A percentile compares a stretch with the other conserved stretches of the same genome.
phyloP scores from a whole-genome alignment of 92 coral and sea anemone species.

The Ricordea florida region DNA sequence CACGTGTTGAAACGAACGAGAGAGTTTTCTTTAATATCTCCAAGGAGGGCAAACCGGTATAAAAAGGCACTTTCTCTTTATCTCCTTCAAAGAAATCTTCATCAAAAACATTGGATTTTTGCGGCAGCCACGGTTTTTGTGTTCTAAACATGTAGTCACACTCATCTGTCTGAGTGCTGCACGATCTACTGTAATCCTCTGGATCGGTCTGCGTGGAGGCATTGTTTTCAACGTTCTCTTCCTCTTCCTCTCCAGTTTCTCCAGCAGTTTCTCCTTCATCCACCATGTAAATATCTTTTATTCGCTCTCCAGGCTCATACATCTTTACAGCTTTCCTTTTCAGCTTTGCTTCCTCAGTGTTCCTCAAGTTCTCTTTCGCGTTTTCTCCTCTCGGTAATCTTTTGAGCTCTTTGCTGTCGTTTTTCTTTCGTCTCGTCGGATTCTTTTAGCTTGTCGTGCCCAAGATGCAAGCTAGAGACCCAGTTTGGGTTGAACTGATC shows the following conservation, averaged over 20 bases:
- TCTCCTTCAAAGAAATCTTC: conserved; percentile 32
- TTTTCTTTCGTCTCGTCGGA: neutral
- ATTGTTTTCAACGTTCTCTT: neutral
- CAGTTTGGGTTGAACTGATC: conserved; percentile 9
- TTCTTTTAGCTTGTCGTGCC: conserved; percentile 15
- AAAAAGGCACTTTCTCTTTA: conserved; percentile 45
- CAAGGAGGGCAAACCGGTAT: conserved; percentile 35
- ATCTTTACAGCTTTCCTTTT: neutral
- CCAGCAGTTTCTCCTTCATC: neutral
- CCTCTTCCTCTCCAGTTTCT: neutral
- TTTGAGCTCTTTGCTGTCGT: conserved; percentile 31
- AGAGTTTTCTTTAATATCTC: conserved; percentile 28
- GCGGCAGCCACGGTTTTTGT: conserved; percentile 6
- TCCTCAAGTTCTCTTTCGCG: conserved; percentile 22
- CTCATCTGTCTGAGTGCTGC: conserved; percentile 29
- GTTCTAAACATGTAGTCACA: conserved; percentile 23
- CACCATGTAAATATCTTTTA: conserved; percentile 3
- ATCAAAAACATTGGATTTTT: conserved; percentile 35
- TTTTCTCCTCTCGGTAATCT: conserved; percentile 36
- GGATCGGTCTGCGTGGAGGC: conserved; percentile 18
- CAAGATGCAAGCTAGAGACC: conserved; percentile 35
- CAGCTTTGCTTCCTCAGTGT: neutral
- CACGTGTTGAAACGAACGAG: conserved; percentile 11
- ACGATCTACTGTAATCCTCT: neutral
- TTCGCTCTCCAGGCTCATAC: conserved; percentile 10